phyloP scores from a whole-genome alignment of 2,888 invertebrate genomes.

The Caenorhabditis japonica region DNA sequence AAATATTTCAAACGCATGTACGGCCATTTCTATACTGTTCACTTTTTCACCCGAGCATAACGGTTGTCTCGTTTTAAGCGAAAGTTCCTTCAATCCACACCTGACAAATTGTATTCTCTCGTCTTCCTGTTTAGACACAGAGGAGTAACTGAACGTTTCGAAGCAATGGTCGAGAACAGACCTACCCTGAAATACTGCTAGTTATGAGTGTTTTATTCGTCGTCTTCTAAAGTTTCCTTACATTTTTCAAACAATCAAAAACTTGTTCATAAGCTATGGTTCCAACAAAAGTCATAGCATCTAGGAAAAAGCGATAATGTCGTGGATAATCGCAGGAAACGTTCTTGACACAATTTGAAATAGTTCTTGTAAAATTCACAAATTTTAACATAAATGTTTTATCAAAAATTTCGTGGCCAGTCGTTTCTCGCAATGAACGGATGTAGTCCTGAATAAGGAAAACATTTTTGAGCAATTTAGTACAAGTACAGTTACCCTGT shows the following conservation, averaged over 20 bases:
- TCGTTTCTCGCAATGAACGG: background rate
- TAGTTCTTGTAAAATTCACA: background rate
- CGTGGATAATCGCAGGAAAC: background rate
- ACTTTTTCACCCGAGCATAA: too few species aligned
- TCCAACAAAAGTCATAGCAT: background rate
- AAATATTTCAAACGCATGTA: too few species aligned
- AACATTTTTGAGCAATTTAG: background rate
- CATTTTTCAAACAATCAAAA: background rate
- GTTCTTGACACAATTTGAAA: background rate
- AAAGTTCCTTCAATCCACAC: too few species aligned
- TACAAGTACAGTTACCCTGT: too few species aligned
- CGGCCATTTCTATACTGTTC: too few species aligned
- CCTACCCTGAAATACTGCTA: background rate
- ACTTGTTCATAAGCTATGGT: background rate
- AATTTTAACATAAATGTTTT: background rate
- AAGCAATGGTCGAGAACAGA: background rate
- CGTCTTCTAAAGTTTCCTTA: background rate
- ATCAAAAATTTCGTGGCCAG: background rate
- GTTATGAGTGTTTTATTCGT: background rate
- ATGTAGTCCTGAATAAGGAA: slow-evolving; percentile 2
- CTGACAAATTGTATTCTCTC: too few species aligned
- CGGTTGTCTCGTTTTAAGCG: too few species aligned
- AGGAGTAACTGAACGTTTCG: background rate
- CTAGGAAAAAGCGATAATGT: background rate
- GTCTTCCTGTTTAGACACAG: too few species aligned